Evolutionary conservation across 2,113 vertebrate genomes (phyloP).

Genomic region (Porphyrio hochstetteri): DNA sequence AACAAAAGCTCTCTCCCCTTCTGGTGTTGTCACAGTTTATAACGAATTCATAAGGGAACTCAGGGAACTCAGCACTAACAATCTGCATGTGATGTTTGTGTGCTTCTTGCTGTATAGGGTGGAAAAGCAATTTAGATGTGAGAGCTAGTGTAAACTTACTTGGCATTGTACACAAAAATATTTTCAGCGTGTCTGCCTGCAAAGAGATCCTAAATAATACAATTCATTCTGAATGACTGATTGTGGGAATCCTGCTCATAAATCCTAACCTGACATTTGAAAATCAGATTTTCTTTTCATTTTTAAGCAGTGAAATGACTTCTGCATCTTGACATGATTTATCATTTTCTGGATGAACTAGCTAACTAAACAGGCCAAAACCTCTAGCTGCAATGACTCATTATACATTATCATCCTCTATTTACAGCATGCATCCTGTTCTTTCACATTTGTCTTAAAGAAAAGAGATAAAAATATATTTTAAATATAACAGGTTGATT

Average conservation of each 20-base stretch:
- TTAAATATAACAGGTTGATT: neutral
- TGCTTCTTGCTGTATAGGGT: neutral
- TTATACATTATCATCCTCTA: neutral
- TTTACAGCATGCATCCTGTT: neutral
- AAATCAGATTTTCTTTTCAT: conserved; percentile 49
- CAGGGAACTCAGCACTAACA: neutral
- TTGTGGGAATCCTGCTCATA: conserved; percentile 11
- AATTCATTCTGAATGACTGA: conserved; percentile 12
- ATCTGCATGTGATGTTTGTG: neutral
- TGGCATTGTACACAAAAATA: neutral
- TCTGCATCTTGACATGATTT: neutral
- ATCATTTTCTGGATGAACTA: conserved; percentile 8
- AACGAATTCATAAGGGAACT: neutral
- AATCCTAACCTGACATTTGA: conserved; percentile 24
- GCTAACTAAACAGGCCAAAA: neutral
- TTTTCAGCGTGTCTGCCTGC: conserved; percentile 25
- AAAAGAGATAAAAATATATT: neutral
- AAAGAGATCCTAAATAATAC: conserved; percentile 22
- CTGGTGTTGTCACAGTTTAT: neutral
- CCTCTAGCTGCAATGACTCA: neutral
- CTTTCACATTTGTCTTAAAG: neutral
- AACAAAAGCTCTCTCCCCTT: neutral
- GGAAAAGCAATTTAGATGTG: conserved; percentile 38
- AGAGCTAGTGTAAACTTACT: neutral
- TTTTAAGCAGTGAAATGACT: conserved; percentile 48